Evolutionary conservation across 1,140 invertebrate species (phyloP).

Genomic region (Drosophila aff.): DNA sequence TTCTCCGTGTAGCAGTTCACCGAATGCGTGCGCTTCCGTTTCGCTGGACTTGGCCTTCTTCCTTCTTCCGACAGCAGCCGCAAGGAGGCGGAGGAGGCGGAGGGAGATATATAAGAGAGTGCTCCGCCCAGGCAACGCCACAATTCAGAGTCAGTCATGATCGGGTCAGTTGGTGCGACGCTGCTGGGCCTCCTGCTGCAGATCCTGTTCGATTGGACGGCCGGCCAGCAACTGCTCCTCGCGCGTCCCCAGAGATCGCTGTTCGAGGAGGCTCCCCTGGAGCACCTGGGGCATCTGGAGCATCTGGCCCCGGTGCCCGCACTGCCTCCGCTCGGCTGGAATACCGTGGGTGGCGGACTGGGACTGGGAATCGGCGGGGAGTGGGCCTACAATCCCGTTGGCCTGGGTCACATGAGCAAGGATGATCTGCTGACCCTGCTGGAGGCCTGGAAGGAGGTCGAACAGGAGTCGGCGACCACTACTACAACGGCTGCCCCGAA

Average conservation of each 20-base stretch:
- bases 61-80: conserved; percentile 20
- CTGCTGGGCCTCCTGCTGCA: conserved; percentile 39
- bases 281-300: not conserved
- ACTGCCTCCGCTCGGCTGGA: conserved; percentile 38
- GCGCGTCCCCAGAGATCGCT: conserved; percentile 54
- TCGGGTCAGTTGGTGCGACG: conserved; percentile 25
- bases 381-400: conserved; percentile 53
- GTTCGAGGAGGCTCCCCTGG: conserved; percentile 22
- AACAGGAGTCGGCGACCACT: conserved; percentile 25
- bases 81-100: conserved; percentile 1
- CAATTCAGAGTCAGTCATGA: conserved; percentile 33
- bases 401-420: conserved; percentile 75
- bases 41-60: conserved; percentile 23
- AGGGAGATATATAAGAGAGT: conserved; percentile 19
- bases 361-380: conserved; percentile 4
- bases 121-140: conserved; percentile 24
- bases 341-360: conserved; percentile 20
- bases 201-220: conserved; percentile 7
- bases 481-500: conserved; percentile 66
- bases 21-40: conserved; percentile 29
- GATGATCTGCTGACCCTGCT: conserved; percentile 75
- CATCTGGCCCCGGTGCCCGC: conserved; percentile 7
- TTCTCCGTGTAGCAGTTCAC: conserved; percentile 5
- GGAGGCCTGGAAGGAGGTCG: conserved; percentile 77
- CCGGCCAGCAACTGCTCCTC: conserved; percentile 43